Percentiles rank a stretch among this genome's conserved stretches.
Evolutionary conservation across 2,113 vertebrate species (phyloP).

Genomic region (Microcebus murinus): DNA sequence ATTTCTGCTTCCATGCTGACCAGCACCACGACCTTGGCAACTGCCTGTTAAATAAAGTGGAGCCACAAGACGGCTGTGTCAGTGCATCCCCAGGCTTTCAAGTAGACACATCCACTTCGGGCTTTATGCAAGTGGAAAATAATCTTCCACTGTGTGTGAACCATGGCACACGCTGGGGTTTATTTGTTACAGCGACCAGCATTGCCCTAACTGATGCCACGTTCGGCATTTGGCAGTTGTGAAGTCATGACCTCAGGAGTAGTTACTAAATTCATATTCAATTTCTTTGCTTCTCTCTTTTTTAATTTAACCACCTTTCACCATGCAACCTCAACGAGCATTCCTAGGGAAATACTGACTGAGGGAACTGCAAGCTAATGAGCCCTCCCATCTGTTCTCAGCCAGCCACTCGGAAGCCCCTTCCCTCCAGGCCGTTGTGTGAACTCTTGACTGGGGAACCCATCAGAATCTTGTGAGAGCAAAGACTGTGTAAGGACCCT

Average conservation of each 20-base stretch:
- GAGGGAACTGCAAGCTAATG: background rate
- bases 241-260: background rate
- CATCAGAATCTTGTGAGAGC: background rate
- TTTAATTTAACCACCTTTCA: background rate
- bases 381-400: background rate
- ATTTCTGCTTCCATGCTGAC: background rate
- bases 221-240: background rate
- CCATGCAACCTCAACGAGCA: background rate
- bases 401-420: background rate
- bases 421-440: background rate
- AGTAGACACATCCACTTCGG: background rate
- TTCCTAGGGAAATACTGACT: background rate
- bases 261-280: background rate
- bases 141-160: background rate
- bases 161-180: background rate
- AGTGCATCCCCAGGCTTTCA: background rate
- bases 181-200: background rate
- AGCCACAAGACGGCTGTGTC: background rate
- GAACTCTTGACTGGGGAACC: background rate
- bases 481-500: background rate
- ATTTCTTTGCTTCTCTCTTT: background rate
- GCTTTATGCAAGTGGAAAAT: background rate
- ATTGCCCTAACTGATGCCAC: background rate
- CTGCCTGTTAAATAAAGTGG: background rate
- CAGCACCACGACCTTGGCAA: background rate